Evolutionary conservation across 1,140 invertebrate genomes (phyloP), one percentile per base, ranked within the genome.

Genomic region (Trachelipus rathkii): DNA sequence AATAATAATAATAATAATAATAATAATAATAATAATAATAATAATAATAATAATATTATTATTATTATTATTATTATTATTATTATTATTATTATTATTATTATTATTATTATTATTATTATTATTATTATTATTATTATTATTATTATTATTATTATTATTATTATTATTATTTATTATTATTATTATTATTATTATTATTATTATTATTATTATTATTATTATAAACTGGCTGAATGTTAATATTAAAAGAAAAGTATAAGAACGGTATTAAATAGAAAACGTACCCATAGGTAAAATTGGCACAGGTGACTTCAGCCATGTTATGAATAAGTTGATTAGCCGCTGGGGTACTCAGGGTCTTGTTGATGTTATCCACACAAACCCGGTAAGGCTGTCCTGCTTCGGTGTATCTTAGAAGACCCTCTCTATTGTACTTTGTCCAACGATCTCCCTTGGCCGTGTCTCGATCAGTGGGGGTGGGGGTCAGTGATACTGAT

Each of bases 331-430:
- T 84, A 50, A 89, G 87, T 84, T 85, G 73, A 87, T 85, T 79
- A 86, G 87, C 82, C 87, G 87, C 76, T 71, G 73, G 67, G 60
- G 72, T 73, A 85, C 86, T 85, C 19, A 89, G 79, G 21, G 87
- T 88, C 45, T 84, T 84, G 81, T 89, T 89, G 10, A 93, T 85
- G 79, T 91, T 91, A 74, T 92, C 91, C 43, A 91, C 90, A 81
- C 93, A 95, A 23, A 94, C 85, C 85, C 94, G 94, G 45, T 92
- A 92, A 21, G 89, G 85, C n/a, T 88, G 87, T 10, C 92, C 92
- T 82, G 92, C 91, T 84, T 94, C 92, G 74, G 92, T 91, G 86
- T 93, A 94, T 73, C 93, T 87, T 0, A 93, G 91, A 84, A 90
- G 93, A 5, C 93, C 93, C 45, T 81, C 79, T 8, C 77, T 75